phyloP scores from a whole-genome alignment of 2,113 vertebrate species.

The Sitta europaea region DNA sequence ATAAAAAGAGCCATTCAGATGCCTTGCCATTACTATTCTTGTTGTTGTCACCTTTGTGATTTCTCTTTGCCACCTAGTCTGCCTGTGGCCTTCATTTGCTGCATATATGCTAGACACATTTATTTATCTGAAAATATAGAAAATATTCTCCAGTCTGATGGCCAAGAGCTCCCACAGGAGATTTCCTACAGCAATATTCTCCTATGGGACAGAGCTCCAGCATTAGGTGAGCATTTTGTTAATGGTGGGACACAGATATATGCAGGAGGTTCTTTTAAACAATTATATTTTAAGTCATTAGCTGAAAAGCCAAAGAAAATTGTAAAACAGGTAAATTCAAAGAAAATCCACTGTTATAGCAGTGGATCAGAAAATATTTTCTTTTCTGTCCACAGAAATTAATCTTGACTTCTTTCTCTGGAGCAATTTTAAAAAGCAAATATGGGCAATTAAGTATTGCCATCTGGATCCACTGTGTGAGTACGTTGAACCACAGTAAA shows the following conservation, averaged over 20 bases:
- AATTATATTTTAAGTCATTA: not conserved
- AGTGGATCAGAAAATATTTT: not conserved
- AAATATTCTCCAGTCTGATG: not conserved
- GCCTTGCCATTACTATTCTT: not conserved
- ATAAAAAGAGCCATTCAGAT: not conserved
- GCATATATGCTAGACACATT: not conserved
- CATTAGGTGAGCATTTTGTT: not conserved
- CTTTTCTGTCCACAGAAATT: not conserved
- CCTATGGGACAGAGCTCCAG: not conserved
- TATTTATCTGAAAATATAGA: not conserved
- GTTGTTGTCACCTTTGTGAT: not conserved
- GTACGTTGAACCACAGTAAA: not conserved
- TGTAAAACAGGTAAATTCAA: not conserved
- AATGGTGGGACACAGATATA: not conserved
- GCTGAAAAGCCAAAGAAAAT: not conserved
- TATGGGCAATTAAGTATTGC: not conserved
- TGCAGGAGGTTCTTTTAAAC: not conserved
- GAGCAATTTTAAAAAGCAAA: not conserved
- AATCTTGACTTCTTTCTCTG: not conserved
- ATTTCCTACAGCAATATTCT: not conserved
- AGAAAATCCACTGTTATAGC: not conserved
- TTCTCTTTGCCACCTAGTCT: not conserved
- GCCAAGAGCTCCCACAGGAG: not conserved
- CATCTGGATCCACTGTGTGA: not conserved
- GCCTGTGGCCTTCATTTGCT: not conserved